Evolutionary conservation across 2,113 vertebrate species (phyloP).

Genomic region (Pipra filicauda): DNA sequence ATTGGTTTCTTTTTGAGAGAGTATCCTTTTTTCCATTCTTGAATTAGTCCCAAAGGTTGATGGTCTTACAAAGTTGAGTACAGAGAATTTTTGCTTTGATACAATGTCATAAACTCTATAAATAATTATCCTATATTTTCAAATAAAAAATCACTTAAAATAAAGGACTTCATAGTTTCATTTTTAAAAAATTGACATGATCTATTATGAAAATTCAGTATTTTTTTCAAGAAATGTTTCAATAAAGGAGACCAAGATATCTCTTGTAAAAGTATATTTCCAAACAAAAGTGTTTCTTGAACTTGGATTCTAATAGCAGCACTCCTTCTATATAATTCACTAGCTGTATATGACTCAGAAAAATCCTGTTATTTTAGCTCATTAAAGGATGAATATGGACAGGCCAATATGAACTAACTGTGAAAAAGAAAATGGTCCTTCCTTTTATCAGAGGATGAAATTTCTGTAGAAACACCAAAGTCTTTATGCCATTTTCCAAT

Average conservation of each 20-base stretch:
- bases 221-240: background rate
- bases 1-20: background rate
- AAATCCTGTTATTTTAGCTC: background rate
- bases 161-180: background rate
- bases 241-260: background rate
- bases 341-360: background rate
- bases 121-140: background rate
- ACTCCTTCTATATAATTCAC: background rate
- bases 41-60: background rate
- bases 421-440: rapidly evolving
- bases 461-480: background rate
- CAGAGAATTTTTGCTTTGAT: background rate
- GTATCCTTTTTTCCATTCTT: background rate
- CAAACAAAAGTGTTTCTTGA: background rate
- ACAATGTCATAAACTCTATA: background rate
- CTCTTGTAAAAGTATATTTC: background rate
- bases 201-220: background rate
- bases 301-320: background rate
- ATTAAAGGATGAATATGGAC: background rate
- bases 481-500: background rate
- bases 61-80: background rate
- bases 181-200: background rate
- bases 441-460: background rate
- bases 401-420: background rate
- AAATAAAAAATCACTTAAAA: background rate